Percentiles rank a stretch among this genome's conserved stretches.
Evolutionary conservation across 2,797 vertebrate species (phyloP).

Genomic region (Labroides dimidiatus): DNA sequence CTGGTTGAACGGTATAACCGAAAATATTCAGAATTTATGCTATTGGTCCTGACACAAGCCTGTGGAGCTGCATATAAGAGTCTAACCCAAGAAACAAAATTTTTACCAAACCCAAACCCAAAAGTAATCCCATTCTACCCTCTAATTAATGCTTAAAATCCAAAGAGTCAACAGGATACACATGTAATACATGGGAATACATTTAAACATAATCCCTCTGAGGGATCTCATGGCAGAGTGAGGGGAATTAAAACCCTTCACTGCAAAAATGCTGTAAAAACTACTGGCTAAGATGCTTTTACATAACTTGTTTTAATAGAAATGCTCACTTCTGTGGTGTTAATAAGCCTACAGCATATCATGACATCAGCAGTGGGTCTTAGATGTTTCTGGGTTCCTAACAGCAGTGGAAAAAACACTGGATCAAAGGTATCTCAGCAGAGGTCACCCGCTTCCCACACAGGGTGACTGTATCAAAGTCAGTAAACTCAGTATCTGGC

Average conservation of each 20-base stretch:
- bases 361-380: constrained; percentile 11
- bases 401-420: constrained; percentile 9
- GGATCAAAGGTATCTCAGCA: constrained; percentile 26
- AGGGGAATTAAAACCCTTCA: neutral
- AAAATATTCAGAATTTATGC: too few relatives aligned
- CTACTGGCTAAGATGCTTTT: neutral
- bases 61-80: too few relatives aligned
- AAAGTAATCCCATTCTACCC: too few relatives aligned
- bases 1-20: too few relatives aligned
- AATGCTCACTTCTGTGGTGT: neutral
- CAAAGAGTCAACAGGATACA: neutral
- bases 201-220: neutral
- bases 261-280: neutral
- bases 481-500: neutral
- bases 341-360: constrained; percentile 45
- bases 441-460: constrained; percentile 41
- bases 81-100: too few relatives aligned
- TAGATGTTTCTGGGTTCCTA: constrained; percentile 4
- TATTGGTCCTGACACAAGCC: too few relatives aligned
- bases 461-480: constrained; percentile 19
- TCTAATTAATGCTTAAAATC: neutral
- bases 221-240: neutral
- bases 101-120: too few relatives aligned
- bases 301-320: constrained; percentile 1
- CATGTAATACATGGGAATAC: neutral